These are phyloP conservation scores for Clarias macrocephalus DNA, from an alignment of 2,113 vertebrate genomes.

Conservation along the genomic window DNA sequence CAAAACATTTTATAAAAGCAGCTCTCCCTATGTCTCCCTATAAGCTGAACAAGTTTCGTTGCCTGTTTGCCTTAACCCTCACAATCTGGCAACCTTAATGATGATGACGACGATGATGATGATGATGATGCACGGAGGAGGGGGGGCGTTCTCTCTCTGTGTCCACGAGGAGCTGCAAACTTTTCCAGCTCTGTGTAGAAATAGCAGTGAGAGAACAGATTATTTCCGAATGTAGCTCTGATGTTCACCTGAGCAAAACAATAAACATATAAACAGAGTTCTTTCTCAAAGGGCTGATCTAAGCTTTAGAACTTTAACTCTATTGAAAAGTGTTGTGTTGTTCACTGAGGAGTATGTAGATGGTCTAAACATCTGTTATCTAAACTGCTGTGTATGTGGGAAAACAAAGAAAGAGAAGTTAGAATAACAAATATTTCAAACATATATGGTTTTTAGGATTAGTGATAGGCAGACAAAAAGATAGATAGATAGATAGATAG, in stretches of 20 bases:
- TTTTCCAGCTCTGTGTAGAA: background rate
- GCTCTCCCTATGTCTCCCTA: background rate
- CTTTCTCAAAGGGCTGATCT: background rate
- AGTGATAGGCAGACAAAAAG: background rate
- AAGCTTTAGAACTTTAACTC: background rate
- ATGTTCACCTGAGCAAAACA: background rate
- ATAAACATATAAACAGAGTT: background rate
- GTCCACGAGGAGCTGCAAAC: background rate
- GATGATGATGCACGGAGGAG: background rate
- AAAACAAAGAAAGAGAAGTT: background rate
- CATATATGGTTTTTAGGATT: background rate
- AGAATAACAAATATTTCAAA: background rate
- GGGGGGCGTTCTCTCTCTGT: background rate
- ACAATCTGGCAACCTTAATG: slow-evolving; percentile 6
- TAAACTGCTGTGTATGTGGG: background rate
- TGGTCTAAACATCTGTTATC: background rate
- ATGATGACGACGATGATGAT: background rate
- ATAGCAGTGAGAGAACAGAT: background rate
- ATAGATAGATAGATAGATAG: background rate
- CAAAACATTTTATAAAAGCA: background rate
- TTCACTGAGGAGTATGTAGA: background rate
- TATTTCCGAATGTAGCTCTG: background rate
- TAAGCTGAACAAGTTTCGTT: too few relatives aligned
- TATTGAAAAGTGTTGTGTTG: background rate
- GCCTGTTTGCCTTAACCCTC: background rate